These are phyloP conservation scores for Junonia oenone DNA, from an alignment of 2,888 invertebrate species.

Conservation along the genomic window DNA sequence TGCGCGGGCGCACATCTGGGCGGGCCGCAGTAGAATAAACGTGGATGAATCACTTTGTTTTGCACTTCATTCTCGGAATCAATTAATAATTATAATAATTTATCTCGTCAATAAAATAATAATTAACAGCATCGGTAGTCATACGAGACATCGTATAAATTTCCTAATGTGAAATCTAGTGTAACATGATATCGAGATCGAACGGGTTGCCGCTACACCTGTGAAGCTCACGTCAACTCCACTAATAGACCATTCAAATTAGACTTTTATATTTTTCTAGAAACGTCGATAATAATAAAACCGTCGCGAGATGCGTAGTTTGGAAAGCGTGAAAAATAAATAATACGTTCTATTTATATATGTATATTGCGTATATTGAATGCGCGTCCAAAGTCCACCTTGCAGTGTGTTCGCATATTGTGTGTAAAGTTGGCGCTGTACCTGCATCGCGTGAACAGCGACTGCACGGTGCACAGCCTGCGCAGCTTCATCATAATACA, in stretches of 20 bases:
- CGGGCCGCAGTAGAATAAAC: constrained; percentile 46
- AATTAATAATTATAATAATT: constrained; percentile 71
- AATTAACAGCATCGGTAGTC: constrained; percentile 71
- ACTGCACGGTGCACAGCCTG: constrained; percentile 2
- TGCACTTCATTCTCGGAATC: constrained; percentile 69
- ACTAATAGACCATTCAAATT: constrained; percentile 60
- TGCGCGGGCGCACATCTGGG: constrained; percentile 53
- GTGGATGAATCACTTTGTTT: constrained; percentile 74
- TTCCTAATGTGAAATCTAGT: constrained; percentile 77
- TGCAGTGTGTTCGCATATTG: not conserved
- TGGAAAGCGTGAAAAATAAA: not conserved
- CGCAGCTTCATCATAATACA: constrained; percentile 34
- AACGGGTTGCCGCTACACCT: constrained; percentile 68
- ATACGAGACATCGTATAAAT: constrained; percentile 74
- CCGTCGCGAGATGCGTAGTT: constrained; percentile 27
- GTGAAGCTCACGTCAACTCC: constrained; percentile 57
- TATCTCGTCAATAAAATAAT: constrained; percentile 73
- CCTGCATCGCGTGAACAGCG: not conserved
- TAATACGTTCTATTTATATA: not conserved
- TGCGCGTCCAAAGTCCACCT: not conserved
- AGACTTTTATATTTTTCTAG: constrained; percentile 46
- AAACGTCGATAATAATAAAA: constrained; percentile 41
- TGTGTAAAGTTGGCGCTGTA: not conserved
- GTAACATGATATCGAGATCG: constrained; percentile 63
- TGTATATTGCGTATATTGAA: not conserved